Evolutionary conservation across 1,140 invertebrate genomes (phyloP), one percentile per base, ranked within the genome.

Genomic region (Manduca sexta): DNA sequence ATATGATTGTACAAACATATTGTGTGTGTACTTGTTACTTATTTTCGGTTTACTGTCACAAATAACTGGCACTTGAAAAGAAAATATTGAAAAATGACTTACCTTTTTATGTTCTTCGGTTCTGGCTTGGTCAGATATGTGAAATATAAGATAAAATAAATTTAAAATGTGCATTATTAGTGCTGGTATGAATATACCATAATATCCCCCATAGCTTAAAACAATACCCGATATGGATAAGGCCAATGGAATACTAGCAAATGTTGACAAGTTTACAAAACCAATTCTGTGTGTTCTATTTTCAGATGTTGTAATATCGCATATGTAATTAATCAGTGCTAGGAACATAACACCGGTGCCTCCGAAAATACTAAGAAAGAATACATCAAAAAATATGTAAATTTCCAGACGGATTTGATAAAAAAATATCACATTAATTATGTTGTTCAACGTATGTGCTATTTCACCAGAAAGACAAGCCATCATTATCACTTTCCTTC

Each of bases 71-170:
- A n/a, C n/a, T n/a, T n/a, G n/a, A n/a, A n/a, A n/a, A n/a, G n/a
- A n/a, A n/a, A n/a, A n/a, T n/a, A n/a, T n/a, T n/a, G n/a, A n/a
- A n/a, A n/a, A n/a, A n/a, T n/a, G n/a, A 51, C 89, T 12, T 90
- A 90, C 17, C 88, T 88, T 60, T 90, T 89, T 45, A 89, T 77
- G 40, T 90, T 76, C 29, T 88, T 88, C 79, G 89, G 88, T 39
- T 89, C 60, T n/a, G 88, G 88, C 61, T 88, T 89, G 59, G 86
- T 90, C 31, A 88, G 30, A 46, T 8, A 64, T 13, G 2, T 65
- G 41, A 8, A 68, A 44, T 18, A 53, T 49, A 35, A 40, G 54
- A 31, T 75, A 79, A 8, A 61, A 4, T 8, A 73, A 52, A 29
- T 67, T 69, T 0, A 62, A 18, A 1, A 63, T 2, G 49, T 69